Conservation (phyloP, 1,140 invertebrate genomes). For the Cotesia chilonis region DNA sequence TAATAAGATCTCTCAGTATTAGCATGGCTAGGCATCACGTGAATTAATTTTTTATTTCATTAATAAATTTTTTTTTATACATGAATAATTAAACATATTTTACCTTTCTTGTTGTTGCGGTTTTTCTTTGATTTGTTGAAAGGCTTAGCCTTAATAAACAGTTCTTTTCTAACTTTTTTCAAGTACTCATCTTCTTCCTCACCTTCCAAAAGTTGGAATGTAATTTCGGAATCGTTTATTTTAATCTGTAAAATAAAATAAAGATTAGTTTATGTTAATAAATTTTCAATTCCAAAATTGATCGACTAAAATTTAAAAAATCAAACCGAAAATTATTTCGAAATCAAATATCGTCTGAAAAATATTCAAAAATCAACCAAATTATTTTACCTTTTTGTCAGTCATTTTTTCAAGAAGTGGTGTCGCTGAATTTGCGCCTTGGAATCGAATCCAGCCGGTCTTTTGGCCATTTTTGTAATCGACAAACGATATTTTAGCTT, state of each 20-base stretch:
- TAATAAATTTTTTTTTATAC: slow-evolving; percentile 22
- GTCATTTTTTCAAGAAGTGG: slow-evolving; percentile 72
- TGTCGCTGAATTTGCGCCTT: slow-evolving; percentile 75
- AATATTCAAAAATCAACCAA: too few relatives aligned
- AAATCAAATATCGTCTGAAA: too few relatives aligned
- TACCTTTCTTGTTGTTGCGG: slow-evolving; percentile 51
- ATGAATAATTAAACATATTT: slow-evolving; percentile 33
- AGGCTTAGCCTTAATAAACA: slow-evolving; percentile 67
- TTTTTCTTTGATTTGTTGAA: slow-evolving; percentile 51
- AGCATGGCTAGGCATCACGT: slow-evolving; percentile 66
- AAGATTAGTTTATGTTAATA: background rate
- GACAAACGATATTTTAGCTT: slow-evolving; percentile 75
- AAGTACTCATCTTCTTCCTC: slow-evolving; percentile 77
- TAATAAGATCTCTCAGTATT: slow-evolving; percentile 62
- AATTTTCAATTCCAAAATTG: too few relatives aligned
- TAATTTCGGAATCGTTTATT: slow-evolving; percentile 68
- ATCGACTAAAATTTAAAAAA: too few relatives aligned
- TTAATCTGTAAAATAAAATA: slow-evolving; percentile 53
- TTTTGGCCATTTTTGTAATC: slow-evolving; percentile 78
- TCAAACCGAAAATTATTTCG: too few relatives aligned
- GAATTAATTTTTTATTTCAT: background rate
- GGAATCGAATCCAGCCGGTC: slow-evolving; percentile 76
- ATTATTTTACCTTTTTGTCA: slow-evolving; percentile 65
- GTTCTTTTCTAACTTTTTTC: slow-evolving; percentile 70
- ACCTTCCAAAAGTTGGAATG: slow-evolving; percentile 70